Evolutionary conservation across 2,888 invertebrate species (phyloP), one percentile per base, ranked within the genome.

Genomic region (Metopia argyrocephala): DNA sequence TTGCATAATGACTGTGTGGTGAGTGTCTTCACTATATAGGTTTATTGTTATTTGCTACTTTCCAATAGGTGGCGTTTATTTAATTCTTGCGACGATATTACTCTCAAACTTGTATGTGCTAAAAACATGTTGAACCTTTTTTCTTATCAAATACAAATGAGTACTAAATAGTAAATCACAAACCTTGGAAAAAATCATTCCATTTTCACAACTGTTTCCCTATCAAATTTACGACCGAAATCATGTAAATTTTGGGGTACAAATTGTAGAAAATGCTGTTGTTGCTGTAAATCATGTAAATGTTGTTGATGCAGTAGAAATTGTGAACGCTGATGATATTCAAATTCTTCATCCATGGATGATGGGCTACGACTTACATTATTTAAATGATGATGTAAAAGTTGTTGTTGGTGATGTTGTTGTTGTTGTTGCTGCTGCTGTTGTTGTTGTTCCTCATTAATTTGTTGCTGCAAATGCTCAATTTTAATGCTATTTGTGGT

Each of bases 311-410:
- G 87, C 27, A 85, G 83, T n/a, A 82, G 45, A 48, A 81, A 66
- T 48, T 78, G 70, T 12, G 70, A 52, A 18, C 85, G 85, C 31
- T 66, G 82, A 65, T 87, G 79, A 52, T 89, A 81, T 38, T 81
- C 89, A 38, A 88, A 89, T 5, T 89, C 89, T 38, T 88, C 91
- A 45, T 91, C 91, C 71, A 90, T 84, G 0, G 90, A 90, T n/a
- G n/a, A n/a, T 6, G 89, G 86, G 75, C 88, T 88, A 12, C 90
- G 88, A 71, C 87, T 89, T 27, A 89, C 84, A 73, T 86, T 79
- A 31, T 71, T 61, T 50, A 87, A 83, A 70, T 87, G 86, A 12
- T 85, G 84, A 20, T 87, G 86, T n/a, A 86, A 84, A 23, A 86
- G 84, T 18, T 85, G 83, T 21, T 87, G 87, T 38, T 83, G 83